Evolutionary conservation across 2,113 vertebrate genomes (phyloP).

Genomic region (Tachuris rubrigastra): DNA sequence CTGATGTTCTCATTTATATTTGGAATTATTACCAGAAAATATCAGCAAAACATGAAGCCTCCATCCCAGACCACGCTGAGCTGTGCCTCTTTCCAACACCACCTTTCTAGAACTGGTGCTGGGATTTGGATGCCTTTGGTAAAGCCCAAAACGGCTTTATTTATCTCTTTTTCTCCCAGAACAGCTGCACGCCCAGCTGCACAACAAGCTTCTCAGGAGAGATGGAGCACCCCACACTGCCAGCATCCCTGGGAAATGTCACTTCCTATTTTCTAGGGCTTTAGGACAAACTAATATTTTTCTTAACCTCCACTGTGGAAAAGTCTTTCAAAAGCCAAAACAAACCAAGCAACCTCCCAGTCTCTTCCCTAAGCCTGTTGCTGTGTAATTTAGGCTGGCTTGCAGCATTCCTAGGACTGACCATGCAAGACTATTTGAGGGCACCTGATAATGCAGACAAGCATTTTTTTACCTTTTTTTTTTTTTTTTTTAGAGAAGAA

Average conservation of each 20-base stretch:
- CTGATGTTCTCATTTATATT: fast-evolving
- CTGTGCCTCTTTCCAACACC: neutral
- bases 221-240: fast-evolving
- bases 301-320: neutral
- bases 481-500: neutral
- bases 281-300: neutral
- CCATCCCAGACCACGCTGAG: neutral
- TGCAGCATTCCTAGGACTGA: neutral
- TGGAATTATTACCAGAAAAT: neutral
- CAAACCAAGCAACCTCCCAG: neutral
- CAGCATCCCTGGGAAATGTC: neutral
- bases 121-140: neutral
- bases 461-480: fast-evolving
- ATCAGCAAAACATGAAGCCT: neutral
- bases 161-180: neutral
- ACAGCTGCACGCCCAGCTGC: neutral
- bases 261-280: neutral
- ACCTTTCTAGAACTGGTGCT: too few relatives aligned
- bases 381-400: neutral
- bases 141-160: neutral
- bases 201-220: neutral
- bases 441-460: neutral
- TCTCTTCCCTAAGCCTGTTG: neutral
- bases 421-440: neutral
- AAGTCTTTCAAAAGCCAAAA: neutral